Evolutionary conservation across 2,113 vertebrate species (phyloP), one percentile per base, ranked within the genome.

Genomic region (Megalops atlanticus): DNA sequence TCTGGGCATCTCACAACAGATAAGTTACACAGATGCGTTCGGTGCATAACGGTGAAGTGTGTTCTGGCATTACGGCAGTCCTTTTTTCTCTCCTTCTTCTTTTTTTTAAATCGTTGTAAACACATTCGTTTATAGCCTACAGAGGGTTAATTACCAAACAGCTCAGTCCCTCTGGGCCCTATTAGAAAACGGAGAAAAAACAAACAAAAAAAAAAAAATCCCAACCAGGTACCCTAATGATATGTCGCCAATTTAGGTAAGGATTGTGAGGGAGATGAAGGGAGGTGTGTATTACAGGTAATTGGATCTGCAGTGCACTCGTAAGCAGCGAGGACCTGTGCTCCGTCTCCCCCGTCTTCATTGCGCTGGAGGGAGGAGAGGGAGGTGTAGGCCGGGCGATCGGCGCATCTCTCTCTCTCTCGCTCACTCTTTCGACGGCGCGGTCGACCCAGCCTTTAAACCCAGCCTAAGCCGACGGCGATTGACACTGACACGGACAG

Each of bases 191-290:
- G 24, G 64, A 76, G 45, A 72, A 81, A 84, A 83, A 70, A 18
- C 71, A 90, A 86, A 86, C 88, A 87, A 90, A 93, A 90, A 87
- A 90, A 86, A 88, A 47, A 79, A 77, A 83, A 71, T 76, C 78
- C 80, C 35, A 83, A 93, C 92, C 88, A 89, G 90, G 92, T 92
- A 89, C 84, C 90, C 90, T 95, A 94, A 97, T 98, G 97, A 97
- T 96, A 96, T 96, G 96, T 96, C 92, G 90, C 95, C 96, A 97
- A 97, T 99, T 97, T 98, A 97, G 97, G 95, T 98, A 97, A 98
- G 97, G 96, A 97, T 96, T 95, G 93, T 95, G 94, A 96, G 95
- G 95, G 97, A 98, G 96, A 97, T 97, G 96, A 98, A 97, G 95
- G 93, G 93, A 96, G 96, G 95, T 96, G 96, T 95, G 96, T 95